Evolutionary conservation across 2,797 vertebrate species (phyloP), one percentile per base, ranked within the genome.

Genomic region (Acanthurus leucopareius): DNA sequence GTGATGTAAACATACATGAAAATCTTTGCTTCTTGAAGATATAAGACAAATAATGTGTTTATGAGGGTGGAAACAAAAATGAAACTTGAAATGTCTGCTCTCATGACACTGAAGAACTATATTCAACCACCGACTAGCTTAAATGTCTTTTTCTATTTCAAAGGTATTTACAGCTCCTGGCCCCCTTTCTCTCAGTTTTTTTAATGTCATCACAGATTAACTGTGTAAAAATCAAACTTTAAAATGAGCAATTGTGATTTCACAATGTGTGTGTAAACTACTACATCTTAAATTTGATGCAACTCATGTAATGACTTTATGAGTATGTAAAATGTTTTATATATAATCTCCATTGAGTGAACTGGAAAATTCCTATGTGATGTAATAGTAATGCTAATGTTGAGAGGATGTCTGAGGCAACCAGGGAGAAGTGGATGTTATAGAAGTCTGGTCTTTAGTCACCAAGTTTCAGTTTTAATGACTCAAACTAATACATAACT

Each of bases 1-100:
- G 54, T 53, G 52, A 75, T 69, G 45, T 25, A 77, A 60, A 74
- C 28, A 49, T 58, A 2, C 28, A 4, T 2, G 28, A 28, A 28
- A 28, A 28, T 28, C 28, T 28, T 28, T 28, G 28, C 28, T 2
- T 28, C 28, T 28, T 28, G 28, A 28, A 28, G 28, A 28, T 28
- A 4, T 28, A 28, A 28, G 28, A 28, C 28, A 28, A 28, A 28
- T 28, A 28, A 28, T 28, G 28, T 28, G 28, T 28, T 28, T 28
- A 28, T 28, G 28, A 28, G 28, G 28, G 28, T 28, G 28, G 28
- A 28, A 28, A 28, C 28, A 28, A 28, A 28, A 28, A 28, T 28
- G 28, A 28, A 28, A 28, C 28, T 28, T 28, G 28, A 28, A 28
- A 28, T 28, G 28, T 28, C 28, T 28, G 28, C 28, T 28, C 28